Base-by-base conservation (phyloP, 2,888 invertebrate genomes). In the Syritta pipiens region DNA sequence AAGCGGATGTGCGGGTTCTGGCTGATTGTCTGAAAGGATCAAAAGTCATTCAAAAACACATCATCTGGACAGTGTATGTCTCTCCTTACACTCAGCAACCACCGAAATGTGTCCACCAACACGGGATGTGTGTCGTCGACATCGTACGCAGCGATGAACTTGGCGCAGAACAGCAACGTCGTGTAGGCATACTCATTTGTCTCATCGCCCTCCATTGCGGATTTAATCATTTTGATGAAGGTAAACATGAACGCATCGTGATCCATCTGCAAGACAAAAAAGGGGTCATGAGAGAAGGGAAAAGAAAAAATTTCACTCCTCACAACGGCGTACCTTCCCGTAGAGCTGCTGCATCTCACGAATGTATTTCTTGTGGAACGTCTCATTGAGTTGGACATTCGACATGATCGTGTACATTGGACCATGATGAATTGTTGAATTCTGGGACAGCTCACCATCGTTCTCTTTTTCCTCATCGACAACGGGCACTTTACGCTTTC, bases 131-230 rank as follows among this genome's bases (percentile, higher is more conserved):
- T 86, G 3, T 85, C 85, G 35, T 91, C 91, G 37, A 90, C 89
- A 82, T 91, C 90, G 19, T 93, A 89, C 0, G 92, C 91, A 1
- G 92, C 90, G 46, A 92, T 91, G 87, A 94, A 95, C 77, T 92
- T 93, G 0, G 94, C 92, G 19, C 93, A 92, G 89, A 94, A 95
- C 74, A 92, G 90, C 1, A 95, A 88, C 0, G 92, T 91, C 30
- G 93, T 90, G 83, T 94, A 93, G 0, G 94, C 92, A 83, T 91
- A 91, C 5, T 92, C 91, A 84, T 94, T 93, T 9, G 91, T 91
- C 81, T 94, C 93, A 7, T 92, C 92, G 53, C 92, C 91, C 0
- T 92, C 90, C 84, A 95, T 91, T 19, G 93, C 89, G 59, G 93
- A 90, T 82, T 91, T 91, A 0, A 95, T 86, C 44, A 93, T 92